A percentile compares a stretch with the other conserved stretches of the same genome.
phyloP scores from a whole-genome alignment of 1,140 invertebrate species.

The Octopus bimaculoides region DNA sequence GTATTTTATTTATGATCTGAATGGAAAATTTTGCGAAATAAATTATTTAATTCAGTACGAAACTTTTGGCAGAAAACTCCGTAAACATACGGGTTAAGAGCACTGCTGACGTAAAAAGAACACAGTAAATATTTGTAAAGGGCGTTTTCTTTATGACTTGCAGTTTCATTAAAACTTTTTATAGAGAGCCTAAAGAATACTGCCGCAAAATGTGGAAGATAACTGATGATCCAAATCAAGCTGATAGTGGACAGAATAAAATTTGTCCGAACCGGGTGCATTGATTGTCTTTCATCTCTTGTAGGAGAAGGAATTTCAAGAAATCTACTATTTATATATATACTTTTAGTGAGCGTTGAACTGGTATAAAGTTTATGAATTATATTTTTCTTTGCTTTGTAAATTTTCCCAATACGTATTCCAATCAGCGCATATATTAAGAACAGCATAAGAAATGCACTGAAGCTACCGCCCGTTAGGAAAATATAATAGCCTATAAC shows the following conservation, averaged over 20 bases:
- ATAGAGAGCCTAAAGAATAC: background rate
- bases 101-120: background rate
- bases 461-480: background rate
- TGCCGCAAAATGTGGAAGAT: background rate
- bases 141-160: background rate
- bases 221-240: constrained; percentile 9
- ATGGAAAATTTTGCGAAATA: background rate
- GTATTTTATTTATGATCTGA: background rate
- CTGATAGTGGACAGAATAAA: background rate
- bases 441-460: background rate
- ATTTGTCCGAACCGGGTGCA: background rate
- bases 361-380: background rate
- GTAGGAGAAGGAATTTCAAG: background rate
- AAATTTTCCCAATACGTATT: background rate
- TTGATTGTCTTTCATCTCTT: background rate
- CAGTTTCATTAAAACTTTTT: background rate
- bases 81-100: constrained; percentile 6
- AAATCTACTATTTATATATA: background rate
- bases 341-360: background rate
- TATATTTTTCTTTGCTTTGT: background rate
- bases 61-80: background rate
- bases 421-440: background rate
- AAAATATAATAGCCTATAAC: background rate
- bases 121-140: background rate
- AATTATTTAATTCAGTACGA: background rate